A percentile compares a stretch with the other conserved stretches of the same genome.
Conservation (phyloP, 1,140 invertebrate genomes). For the Leptopilina clavipes region DNA sequence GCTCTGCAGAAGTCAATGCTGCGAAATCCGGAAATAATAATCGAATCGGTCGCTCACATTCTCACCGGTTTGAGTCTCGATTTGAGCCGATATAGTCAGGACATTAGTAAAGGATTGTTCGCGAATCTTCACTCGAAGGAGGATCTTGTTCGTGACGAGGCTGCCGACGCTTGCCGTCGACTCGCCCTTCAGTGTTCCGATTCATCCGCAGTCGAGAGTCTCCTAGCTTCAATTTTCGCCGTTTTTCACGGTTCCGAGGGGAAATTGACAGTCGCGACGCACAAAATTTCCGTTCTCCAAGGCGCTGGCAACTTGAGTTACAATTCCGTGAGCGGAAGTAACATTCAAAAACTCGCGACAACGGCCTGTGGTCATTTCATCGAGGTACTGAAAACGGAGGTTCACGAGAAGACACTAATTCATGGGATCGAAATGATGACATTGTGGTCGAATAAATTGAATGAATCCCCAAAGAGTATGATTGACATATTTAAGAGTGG, state of each 20-base stretch:
- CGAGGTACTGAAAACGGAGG: conserved; percentile 90
- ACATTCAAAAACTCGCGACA: conserved; percentile 78
- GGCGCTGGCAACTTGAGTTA: conserved; percentile 88
- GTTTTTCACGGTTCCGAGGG: conserved; percentile 93
- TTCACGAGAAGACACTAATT: conserved; percentile 93
- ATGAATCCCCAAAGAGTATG: conserved; percentile 82
- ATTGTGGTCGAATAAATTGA: conserved; percentile 83
- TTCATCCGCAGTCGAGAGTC: conserved; percentile 78
- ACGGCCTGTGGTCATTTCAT: conserved; percentile 82
- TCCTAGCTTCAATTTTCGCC: conserved; percentile 86
- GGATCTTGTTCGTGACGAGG: conserved; percentile 82
- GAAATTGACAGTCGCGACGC: conserved; percentile 90
- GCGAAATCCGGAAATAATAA: conserved; percentile 93
- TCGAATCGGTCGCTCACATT: conserved; percentile 86
- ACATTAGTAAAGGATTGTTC: conserved; percentile 87
- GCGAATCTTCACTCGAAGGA: conserved; percentile 89
- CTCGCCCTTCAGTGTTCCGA: conserved; percentile 85
- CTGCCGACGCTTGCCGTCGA: conserved; percentile 81
- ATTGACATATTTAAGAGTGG: conserved; percentile 88
- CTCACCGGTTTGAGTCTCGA: conserved; percentile 84
- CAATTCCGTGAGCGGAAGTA: conserved; percentile 80
- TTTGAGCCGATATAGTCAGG: conserved; percentile 85
- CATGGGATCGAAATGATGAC: conserved; percentile 87
- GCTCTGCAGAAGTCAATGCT: conserved; percentile 93
- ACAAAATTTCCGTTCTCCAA: conserved; percentile 92